Evolutionary conservation across 2,797 vertebrate species (phyloP).

Genomic region (Leptatherina wallacei): DNA sequence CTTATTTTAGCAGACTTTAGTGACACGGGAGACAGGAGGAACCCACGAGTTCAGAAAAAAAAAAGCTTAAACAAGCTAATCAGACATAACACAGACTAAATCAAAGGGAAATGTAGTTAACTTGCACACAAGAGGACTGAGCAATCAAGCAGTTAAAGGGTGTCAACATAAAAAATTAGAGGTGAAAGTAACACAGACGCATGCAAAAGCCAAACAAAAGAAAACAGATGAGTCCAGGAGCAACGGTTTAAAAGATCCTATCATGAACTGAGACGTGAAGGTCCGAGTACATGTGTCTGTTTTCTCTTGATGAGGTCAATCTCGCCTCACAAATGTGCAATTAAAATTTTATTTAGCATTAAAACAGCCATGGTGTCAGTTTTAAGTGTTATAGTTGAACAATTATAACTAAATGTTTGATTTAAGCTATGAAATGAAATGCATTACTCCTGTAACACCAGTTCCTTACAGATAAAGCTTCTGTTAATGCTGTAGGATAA

Average conservation of each 20-base stretch:
- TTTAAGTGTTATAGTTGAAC: no score
- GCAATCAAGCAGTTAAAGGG: neutral
- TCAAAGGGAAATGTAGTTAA: neutral
- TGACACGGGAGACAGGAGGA: no score
- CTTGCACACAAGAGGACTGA: neutral
- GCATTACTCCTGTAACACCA: neutral
- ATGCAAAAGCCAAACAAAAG: neutral
- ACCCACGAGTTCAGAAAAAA: neutral
- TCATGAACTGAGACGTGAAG: neutral
- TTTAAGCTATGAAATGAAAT: neutral
- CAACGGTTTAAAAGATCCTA: neutral
- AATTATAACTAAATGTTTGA: no score
- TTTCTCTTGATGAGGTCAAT: neutral
- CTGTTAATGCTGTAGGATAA: neutral
- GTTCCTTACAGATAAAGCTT: no score
- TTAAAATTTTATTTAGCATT: no score
- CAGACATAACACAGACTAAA: neutral
- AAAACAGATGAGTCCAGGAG: neutral
- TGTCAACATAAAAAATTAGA: neutral
- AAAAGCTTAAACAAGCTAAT: neutral
- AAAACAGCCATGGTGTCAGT: no score
- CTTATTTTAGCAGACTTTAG: no score
- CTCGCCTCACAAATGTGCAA: neutral
- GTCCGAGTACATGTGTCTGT: neutral
- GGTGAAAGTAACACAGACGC: neutral